Percentiles rank a stretch among this genome's conserved stretches.
phyloP scores from a whole-genome alignment of 2,888 invertebrate species.

The Drosophila histrio region DNA sequence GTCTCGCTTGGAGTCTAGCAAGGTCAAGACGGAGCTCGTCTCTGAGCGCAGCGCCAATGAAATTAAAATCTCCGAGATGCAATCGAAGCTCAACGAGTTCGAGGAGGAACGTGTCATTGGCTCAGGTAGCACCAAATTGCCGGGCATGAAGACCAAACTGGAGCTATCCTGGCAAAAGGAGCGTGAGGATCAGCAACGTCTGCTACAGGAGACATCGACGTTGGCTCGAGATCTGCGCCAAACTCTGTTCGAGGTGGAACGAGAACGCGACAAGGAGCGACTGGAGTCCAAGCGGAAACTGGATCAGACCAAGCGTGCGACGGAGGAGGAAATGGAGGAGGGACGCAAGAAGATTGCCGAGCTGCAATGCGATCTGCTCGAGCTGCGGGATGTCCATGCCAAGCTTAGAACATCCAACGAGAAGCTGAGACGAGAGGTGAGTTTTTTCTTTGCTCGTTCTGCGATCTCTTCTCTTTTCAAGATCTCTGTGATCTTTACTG shows the following conservation, averaged over 20 bases:
- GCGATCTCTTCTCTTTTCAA: not conserved
- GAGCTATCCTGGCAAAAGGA: slow-evolving; percentile 98
- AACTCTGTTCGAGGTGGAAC: slow-evolving; percentile 94
- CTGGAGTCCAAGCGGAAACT: slow-evolving; percentile 93
- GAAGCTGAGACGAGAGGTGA: slow-evolving; percentile 90
- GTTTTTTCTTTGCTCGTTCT: not conserved
- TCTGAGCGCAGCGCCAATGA: slow-evolving; percentile 94
- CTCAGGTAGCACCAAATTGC: slow-evolving; percentile 93
- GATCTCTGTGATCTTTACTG: not conserved
- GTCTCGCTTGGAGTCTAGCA: slow-evolving; percentile 91
- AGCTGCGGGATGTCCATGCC: slow-evolving; percentile 95
- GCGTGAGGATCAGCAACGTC: slow-evolving; percentile 94
- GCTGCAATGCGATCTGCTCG: slow-evolving; percentile 94
- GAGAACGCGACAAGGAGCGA: slow-evolving; percentile 94
- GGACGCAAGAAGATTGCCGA: slow-evolving; percentile 93
- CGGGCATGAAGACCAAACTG: slow-evolving; percentile 93
- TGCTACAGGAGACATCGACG: slow-evolving; percentile 95
- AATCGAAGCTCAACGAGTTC: slow-evolving; percentile 89
- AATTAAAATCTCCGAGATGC: slow-evolving; percentile 94
- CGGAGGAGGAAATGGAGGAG: slow-evolving; percentile 95
- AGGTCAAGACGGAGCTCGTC: slow-evolving; percentile 94
- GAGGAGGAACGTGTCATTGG: slow-evolving; percentile 94
- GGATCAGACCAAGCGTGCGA: slow-evolving; percentile 92
- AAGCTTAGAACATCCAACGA: slow-evolving; percentile 96
- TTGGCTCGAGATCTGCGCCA: slow-evolving; percentile 94